Percentiles rank a stretch among this genome's conserved stretches.
Evolutionary conservation across 2,113 vertebrate genomes (phyloP).

Genomic region (Paracanthobrama guichenoti): DNA sequence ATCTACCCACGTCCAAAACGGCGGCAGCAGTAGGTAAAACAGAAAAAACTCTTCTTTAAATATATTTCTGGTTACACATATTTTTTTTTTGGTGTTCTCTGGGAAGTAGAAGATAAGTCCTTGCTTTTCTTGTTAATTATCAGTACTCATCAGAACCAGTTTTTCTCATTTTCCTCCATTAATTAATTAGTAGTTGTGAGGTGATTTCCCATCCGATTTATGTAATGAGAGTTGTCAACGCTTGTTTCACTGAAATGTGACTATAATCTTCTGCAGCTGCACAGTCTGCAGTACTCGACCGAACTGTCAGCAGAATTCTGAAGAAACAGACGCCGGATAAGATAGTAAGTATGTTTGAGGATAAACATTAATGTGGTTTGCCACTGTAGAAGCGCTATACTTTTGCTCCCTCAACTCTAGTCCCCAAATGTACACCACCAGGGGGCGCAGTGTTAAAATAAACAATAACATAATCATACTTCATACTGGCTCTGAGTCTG

Average conservation of each 20-base stretch:
- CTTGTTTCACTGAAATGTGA: background rate
- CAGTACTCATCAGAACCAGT: background rate
- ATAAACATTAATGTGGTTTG: background rate
- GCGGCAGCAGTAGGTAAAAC: constrained; percentile 88
- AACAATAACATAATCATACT: background rate
- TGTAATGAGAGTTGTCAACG: background rate
- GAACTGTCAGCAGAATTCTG: constrained; percentile 86
- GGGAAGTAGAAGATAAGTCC: background rate
- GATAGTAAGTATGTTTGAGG: constrained; percentile 72
- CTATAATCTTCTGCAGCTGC: constrained; percentile 76
- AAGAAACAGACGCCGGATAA: constrained; percentile 82
- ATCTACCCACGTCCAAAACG: constrained; percentile 90
- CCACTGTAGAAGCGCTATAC: background rate
- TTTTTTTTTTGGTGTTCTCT: background rate
- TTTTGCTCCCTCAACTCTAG: background rate
- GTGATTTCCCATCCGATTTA: background rate
- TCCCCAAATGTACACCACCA: background rate
- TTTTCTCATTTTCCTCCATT: background rate
- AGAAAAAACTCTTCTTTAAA: background rate
- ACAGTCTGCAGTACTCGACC: constrained; percentile 86
- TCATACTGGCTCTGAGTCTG: no score
- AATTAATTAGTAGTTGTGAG: background rate
- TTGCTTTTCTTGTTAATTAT: background rate
- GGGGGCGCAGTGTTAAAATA: background rate
- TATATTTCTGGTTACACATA: background rate